These are phyloP conservation scores for Pavo muticus DNA, from an alignment of 2,113 vertebrate genomes.

Conservation along the genomic window DNA sequence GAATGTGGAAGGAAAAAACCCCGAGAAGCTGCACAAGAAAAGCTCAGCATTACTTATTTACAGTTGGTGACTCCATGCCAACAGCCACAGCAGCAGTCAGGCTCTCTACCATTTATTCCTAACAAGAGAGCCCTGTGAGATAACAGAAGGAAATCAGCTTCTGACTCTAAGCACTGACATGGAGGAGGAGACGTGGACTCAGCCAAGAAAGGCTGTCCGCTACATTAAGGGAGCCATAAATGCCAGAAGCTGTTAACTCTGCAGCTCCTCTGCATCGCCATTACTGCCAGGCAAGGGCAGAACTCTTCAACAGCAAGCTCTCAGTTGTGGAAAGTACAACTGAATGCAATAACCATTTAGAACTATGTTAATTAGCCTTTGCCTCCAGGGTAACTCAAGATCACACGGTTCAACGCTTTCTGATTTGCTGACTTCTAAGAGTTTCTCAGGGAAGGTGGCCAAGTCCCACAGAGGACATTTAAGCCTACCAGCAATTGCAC, in stretches of 20 bases:
- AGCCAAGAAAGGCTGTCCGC: neutral
- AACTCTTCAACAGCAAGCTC: neutral
- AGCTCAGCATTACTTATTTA: neutral
- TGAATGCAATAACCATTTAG: neutral
- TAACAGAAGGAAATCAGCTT: neutral
- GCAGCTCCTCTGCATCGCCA: neutral
- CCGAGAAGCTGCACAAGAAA: neutral
- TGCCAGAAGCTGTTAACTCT: no score
- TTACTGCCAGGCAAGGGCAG: neutral
- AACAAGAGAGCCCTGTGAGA: neutral
- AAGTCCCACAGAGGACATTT: neutral
- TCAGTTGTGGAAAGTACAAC: neutral
- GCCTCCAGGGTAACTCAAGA: neutral
- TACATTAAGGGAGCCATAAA: neutral
- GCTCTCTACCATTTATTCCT: neutral
- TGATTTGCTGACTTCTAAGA: neutral
- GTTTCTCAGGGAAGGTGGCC: neutral
- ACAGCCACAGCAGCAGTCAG: fast-evolving
- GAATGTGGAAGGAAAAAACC: neutral
- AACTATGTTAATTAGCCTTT: neutral
- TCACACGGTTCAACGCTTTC: neutral
- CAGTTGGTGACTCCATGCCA: neutral
- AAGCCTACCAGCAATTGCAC: neutral
- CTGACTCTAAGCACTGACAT: neutral
- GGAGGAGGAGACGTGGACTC: neutral